These are phyloP conservation scores for Labrus mixtus DNA, from an alignment of 2,113 vertebrate genomes.

Conservation along the genomic window DNA sequence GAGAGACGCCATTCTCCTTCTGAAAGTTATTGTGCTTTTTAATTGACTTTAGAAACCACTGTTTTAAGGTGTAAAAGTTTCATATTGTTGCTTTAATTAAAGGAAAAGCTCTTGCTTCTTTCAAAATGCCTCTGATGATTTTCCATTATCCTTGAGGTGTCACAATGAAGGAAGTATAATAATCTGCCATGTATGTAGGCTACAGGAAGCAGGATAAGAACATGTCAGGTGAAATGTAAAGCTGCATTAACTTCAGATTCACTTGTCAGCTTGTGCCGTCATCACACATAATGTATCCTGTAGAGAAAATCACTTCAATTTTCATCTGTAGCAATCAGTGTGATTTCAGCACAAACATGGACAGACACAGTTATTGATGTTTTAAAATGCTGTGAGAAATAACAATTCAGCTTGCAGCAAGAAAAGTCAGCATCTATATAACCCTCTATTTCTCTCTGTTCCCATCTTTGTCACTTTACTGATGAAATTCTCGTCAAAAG, in stretches of 20 bases:
- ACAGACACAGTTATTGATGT: slow-evolving; percentile 15
- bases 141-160: neutral
- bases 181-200: neutral
- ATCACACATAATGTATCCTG: slow-evolving; percentile 20
- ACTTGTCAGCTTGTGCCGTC: slow-evolving; percentile 16
- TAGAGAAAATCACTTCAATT: slow-evolving; percentile 7
- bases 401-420: slow-evolving; percentile 7
- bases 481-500: neutral
- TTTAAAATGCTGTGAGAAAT: slow-evolving; percentile 22
- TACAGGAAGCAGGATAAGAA: neutral
- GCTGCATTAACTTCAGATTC: slow-evolving; percentile 6
- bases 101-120: neutral
- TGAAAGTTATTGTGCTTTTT: no score
- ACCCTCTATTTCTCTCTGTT: neutral
- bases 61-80: no score
- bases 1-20: no score
- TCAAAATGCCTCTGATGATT: slow-evolving; percentile 1
- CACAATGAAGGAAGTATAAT: neutral
- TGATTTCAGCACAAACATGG: slow-evolving; percentile 14
- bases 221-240: neutral
- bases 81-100: neutral
- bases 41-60: no score
- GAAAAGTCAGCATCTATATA: slow-evolving; percentile 5
- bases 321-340: slow-evolving; percentile 32
- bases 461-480: slow-evolving; percentile 1